These are phyloP conservation scores for Microcebus lehilahytsara DNA, from an alignment of 2,113 vertebrate genomes.

Conservation along the genomic window DNA sequence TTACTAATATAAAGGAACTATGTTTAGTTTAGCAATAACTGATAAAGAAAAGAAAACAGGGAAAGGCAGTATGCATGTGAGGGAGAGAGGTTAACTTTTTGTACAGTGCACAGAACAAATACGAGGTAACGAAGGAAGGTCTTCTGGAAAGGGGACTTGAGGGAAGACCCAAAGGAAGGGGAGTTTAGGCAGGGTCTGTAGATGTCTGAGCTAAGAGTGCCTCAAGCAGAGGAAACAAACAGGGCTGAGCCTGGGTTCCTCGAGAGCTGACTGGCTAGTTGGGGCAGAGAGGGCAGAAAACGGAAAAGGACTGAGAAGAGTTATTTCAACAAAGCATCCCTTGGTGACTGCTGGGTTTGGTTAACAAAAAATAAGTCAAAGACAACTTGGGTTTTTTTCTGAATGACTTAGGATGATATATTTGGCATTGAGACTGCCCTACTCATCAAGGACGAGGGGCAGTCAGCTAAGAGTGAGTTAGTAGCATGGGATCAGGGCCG, in stretches of 20 bases:
- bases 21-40: neutral
- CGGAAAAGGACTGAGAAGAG: neutral
- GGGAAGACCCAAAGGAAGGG: neutral
- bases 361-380: neutral
- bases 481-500: neutral
- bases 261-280: neutral
- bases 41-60: neutral
- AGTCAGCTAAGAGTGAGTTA: neutral
- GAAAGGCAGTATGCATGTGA: neutral
- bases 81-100: neutral
- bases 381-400: neutral
- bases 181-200: neutral
- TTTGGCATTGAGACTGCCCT: neutral
- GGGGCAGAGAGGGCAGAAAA: neutral
- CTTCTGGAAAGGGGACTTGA: neutral
- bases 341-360: neutral
- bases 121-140: neutral
- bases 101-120: too few relatives aligned
- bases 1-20: neutral
- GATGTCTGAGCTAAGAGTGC: neutral
- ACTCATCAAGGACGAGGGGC: neutral
- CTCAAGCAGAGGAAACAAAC: neutral
- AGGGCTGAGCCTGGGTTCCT: neutral
- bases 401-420: neutral
- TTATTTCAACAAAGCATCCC: neutral